These are phyloP conservation scores for Trachelipus rathkii DNA, from an alignment of 1,140 invertebrate genomes.

Conservation along the genomic window DNA sequence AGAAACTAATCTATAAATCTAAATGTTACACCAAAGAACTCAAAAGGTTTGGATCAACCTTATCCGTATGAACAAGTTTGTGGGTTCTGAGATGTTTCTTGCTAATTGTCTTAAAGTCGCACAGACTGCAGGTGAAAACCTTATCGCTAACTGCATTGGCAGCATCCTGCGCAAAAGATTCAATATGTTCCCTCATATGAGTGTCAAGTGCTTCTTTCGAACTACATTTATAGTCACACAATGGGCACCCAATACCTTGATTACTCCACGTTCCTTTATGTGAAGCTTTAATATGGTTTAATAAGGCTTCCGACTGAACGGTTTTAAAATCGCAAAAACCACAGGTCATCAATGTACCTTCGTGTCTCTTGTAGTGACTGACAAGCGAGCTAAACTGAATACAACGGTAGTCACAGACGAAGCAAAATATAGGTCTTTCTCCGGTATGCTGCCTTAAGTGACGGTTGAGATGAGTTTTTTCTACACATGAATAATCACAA, in stretches of 20 bases:
- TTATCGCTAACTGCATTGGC: neutral
- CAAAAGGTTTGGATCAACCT: no score
- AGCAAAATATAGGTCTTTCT: conserved; percentile 21
- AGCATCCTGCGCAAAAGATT: neutral
- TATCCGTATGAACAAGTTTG: neutral
- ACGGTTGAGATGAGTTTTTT: conserved; percentile 22
- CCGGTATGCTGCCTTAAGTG: conserved; percentile 21
- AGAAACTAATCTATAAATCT: no score
- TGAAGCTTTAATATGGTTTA: neutral
- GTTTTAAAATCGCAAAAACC: neutral
- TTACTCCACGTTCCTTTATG: neutral
- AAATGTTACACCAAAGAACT: no score
- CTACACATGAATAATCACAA: conserved; percentile 56
- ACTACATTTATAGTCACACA: neutral
- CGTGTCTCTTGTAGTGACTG: neutral
- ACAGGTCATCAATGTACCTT: neutral
- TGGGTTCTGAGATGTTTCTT: neutral
- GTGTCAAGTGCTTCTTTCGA: neutral
- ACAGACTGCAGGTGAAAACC: neutral
- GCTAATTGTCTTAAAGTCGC: neutral
- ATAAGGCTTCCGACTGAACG: neutral
- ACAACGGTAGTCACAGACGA: neutral
- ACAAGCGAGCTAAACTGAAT: neutral
- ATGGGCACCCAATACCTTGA: neutral
- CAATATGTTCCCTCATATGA: neutral